Percentiles rank a stretch among this genome's conserved stretches.
Conservation (phyloP, 2,797 vertebrate genomes). For the Anas acuta region DNA sequence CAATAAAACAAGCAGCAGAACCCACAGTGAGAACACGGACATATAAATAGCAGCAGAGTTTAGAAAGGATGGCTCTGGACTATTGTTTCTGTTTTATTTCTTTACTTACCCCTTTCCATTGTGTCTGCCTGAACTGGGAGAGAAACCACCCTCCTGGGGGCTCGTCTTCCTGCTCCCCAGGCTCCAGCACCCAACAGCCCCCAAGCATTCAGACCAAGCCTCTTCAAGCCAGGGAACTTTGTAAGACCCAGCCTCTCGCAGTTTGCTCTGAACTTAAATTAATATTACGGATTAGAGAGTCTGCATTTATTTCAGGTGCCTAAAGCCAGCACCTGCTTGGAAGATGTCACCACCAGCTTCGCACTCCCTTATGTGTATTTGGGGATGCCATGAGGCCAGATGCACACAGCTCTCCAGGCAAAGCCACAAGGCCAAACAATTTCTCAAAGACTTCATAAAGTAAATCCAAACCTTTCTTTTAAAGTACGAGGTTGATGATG, state of each 20-base stretch:
- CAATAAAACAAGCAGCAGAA: background rate
- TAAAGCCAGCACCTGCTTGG: background rate
- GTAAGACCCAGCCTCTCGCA: accelerated
- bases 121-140: background rate
- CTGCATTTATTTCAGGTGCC: background rate
- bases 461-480: background rate
- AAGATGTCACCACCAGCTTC: background rate
- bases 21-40: accelerated
- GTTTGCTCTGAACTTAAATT: accelerated
- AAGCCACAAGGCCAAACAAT: background rate
- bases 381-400: background rate
- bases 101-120: background rate
- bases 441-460: background rate
- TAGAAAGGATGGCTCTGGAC: accelerated
- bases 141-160: accelerated
- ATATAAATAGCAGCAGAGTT: background rate
- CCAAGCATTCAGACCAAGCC: too few relatives aligned
- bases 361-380: accelerated
- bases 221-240: background rate
- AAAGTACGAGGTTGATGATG: accelerated
- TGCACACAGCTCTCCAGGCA: too few relatives aligned
- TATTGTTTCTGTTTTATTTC: background rate
- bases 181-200: background rate
- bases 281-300: accelerated
- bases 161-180: background rate